These are phyloP conservation scores for Okamejei kenojei DNA, from an alignment of 2,797 vertebrate genomes.

Conservation along the genomic window DNA sequence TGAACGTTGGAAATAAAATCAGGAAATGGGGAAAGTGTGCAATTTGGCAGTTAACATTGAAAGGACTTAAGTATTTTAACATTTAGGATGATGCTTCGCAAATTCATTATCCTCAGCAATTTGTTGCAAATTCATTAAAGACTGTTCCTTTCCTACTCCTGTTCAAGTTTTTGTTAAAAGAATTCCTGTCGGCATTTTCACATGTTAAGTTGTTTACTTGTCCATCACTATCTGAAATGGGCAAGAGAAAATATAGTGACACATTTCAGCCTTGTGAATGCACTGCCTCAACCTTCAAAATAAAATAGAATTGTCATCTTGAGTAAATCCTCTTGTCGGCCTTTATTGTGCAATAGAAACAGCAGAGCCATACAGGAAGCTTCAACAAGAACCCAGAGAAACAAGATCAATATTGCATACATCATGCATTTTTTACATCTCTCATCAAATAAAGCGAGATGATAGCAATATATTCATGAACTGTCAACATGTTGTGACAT, in stretches of 20 bases:
- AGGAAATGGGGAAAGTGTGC: neutral
- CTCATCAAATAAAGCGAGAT: slow-evolving; percentile 13
- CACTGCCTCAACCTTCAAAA: slow-evolving; percentile 15
- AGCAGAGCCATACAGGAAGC: neutral
- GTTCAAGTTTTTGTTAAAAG: neutral
- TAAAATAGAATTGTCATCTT: slow-evolving; percentile 2
- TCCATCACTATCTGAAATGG: neutral
- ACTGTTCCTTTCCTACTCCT: neutral
- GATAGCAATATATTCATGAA: neutral
- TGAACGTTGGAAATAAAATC: neutral
- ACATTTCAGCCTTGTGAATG: neutral
- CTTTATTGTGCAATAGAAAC: neutral
- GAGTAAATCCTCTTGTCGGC: neutral
- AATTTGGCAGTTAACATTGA: neutral
- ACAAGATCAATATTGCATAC: slow-evolving; percentile 22
- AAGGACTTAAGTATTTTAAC: neutral
- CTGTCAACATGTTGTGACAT: neutral
- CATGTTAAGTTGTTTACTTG: neutral
- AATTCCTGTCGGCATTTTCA: neutral
- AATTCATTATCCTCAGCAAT: neutral
- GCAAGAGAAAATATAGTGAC: neutral
- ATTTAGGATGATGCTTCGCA: neutral
- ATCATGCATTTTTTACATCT: slow-evolving; percentile 20
- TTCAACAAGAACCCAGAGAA: neutral
- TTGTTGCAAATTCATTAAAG: neutral